phyloP scores from a whole-genome alignment of 37 sponge, comb jelly and placozoan species.

The Haliclona indistincta region DNA sequence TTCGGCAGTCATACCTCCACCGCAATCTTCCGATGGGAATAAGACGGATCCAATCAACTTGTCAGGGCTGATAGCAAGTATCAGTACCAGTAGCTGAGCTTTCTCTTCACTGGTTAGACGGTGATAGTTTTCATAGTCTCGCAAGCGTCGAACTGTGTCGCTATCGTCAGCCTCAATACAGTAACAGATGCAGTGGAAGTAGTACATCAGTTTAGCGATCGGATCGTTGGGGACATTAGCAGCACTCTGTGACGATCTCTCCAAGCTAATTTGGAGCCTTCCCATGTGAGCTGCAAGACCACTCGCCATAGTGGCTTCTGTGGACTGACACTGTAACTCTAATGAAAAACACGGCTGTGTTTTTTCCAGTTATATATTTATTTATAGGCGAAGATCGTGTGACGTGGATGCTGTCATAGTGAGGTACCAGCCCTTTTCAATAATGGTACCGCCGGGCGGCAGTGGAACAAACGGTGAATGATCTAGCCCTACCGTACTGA shows the following conservation, averaged over 20 bases:
- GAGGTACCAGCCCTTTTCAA: too few species aligned
- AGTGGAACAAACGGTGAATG: too few species aligned
- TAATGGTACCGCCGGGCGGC: too few species aligned
- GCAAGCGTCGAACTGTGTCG: constrained; percentile 9
- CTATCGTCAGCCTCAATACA: constrained; percentile 28
- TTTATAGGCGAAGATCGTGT: too few species aligned
- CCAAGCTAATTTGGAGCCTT: constrained; percentile 20
- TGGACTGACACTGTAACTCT: too few species aligned
- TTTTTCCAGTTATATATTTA: too few species aligned
- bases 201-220: constrained; percentile 54
- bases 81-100: constrained; percentile 20
- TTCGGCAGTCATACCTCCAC: background rate
- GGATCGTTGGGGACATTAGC: constrained; percentile 25
- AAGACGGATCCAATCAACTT: too few species aligned
- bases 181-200: constrained; percentile 30
- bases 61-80: constrained; percentile 13
- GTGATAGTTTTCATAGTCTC: constrained; percentile 21
- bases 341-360: too few species aligned
- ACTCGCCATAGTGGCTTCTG: too few species aligned
- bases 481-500: too few species aligned
- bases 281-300: constrained; percentile 44
- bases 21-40: constrained; percentile 16
- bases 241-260: background rate
- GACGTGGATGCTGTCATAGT: too few species aligned
- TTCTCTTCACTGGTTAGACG: constrained; percentile 31